These are phyloP conservation scores for Phylloscopus whistleri DNA, from an alignment of 2,113 vertebrate genomes.

Conservation along the genomic window DNA sequence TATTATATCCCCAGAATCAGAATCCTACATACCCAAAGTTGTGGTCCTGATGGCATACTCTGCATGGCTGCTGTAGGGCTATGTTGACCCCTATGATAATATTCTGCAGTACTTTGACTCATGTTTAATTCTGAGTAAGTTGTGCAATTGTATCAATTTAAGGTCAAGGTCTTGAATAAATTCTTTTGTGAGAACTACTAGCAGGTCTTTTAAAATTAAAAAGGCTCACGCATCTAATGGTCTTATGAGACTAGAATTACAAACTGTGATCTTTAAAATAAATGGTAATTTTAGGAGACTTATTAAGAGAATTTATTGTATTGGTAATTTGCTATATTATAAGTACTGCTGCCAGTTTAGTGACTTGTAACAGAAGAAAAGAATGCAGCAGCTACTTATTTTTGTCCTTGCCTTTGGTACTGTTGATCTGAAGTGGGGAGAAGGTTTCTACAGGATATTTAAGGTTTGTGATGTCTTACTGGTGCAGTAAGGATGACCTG, in stretches of 20 bases:
- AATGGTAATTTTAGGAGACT: conserved; percentile 63
- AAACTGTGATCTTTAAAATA: conserved; percentile 65
- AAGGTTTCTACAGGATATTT: neutral
- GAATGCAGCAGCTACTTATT: conserved; percentile 2
- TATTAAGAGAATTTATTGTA: conserved; percentile 59
- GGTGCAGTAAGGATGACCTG: neutral
- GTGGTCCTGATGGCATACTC: neutral
- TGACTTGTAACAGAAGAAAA: conserved; percentile 23
- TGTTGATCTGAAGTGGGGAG: neutral
- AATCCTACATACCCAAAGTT: neutral
- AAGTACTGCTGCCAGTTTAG: conserved; percentile 46
- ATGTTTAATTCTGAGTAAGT: conserved; percentile 69
- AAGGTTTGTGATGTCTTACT: neutral
- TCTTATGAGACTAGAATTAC: conserved; percentile 58
- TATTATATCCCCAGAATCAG: neutral
- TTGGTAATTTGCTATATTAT: conserved; percentile 47
- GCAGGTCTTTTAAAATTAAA: conserved; percentile 63
- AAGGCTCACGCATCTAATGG: conserved; percentile 37
- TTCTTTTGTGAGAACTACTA: conserved; percentile 44
- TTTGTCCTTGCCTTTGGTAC: neutral
- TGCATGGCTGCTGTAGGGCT: neutral
- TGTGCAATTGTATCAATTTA: conserved; percentile 68
- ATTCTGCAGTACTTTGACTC: conserved; percentile 44
- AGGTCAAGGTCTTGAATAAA: conserved; percentile 67
- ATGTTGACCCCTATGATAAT: neutral